Conservation (phyloP, 1,140 invertebrate genomes). For the Diachasma alloeum region DNA sequence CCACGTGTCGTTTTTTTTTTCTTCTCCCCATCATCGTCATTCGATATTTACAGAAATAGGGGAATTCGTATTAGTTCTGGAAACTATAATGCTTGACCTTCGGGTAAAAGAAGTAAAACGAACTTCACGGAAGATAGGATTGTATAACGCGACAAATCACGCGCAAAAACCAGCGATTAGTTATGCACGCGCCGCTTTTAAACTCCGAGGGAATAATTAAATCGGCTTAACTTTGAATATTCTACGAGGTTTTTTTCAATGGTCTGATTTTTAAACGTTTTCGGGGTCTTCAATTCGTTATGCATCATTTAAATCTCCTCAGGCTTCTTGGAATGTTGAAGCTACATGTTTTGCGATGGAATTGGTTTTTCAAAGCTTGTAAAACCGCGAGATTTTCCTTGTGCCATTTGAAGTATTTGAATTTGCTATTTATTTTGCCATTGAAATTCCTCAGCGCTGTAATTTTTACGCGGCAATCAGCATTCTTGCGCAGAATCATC, state of each 20-base stretch:
- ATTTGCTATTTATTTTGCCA: not conserved
- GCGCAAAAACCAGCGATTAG: not conserved
- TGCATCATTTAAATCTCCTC: not conserved
- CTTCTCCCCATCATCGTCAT: too few relatives aligned
- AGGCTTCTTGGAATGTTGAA: not conserved
- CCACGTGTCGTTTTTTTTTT: too few relatives aligned
- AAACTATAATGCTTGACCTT: not conserved
- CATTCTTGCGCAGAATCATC: not conserved
- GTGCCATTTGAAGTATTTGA: not conserved
- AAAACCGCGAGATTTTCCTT: too few relatives aligned
- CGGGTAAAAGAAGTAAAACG: not conserved
- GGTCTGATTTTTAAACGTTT: not conserved
- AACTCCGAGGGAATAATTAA: not conserved
- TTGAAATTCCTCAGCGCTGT: not conserved
- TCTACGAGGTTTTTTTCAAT: not conserved
- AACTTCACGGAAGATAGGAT: not conserved
- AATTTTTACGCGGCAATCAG: not conserved
- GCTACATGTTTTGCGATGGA: not conserved
- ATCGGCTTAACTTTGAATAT: not conserved
- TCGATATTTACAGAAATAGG: not conserved
- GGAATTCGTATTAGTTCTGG: not conserved
- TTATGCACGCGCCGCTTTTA: not conserved
- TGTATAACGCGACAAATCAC: constrained; percentile 1
- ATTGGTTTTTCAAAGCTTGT: too few relatives aligned
- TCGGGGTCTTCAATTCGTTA: not conserved